Conservation (phyloP, 23 tunicate genomes). For the Halocynthia aurantium region DNA sequence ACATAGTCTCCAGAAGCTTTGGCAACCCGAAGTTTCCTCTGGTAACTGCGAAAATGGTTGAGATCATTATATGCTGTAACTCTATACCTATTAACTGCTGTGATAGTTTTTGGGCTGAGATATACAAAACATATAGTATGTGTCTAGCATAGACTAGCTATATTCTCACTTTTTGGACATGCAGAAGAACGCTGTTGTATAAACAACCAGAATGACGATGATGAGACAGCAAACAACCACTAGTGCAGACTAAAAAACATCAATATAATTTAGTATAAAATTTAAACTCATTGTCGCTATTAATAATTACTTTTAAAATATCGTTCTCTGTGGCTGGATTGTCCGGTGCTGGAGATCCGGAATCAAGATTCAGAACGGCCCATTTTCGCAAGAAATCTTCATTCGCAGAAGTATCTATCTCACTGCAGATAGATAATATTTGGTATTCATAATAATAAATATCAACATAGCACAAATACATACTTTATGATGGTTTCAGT, state of each 20-base stretch:
- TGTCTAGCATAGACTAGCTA: no score
- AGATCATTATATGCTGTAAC: neutral
- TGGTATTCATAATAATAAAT: neutral
- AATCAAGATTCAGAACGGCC: neutral
- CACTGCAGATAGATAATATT: neutral
- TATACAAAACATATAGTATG: no score
- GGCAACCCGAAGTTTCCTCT: slow-evolving; percentile 5
- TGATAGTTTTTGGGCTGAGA: no score
- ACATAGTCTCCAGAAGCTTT: neutral
- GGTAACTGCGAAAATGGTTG: neutral
- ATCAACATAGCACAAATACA: neutral
- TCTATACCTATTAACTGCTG: no score
- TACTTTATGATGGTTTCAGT: slow-evolving; percentile 37
- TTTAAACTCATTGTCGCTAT: neutral
- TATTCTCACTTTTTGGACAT: slow-evolving; percentile 40
- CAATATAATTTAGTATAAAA: neutral
- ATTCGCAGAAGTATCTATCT: neutral
- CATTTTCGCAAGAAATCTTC: neutral
- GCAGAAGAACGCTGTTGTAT: slow-evolving; percentile 33
- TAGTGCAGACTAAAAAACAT: no score
- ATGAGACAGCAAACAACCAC: neutral
- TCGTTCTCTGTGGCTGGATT: slow-evolving; percentile 1
- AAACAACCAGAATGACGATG: slow-evolving; percentile 26
- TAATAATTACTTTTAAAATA: neutral
- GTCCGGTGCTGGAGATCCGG: neutral